Percentiles rank a stretch among this genome's conserved stretches.
Evolutionary conservation across 2,797 vertebrate genomes (phyloP).

Genomic region (Schizothorax lantsangensis): DNA sequence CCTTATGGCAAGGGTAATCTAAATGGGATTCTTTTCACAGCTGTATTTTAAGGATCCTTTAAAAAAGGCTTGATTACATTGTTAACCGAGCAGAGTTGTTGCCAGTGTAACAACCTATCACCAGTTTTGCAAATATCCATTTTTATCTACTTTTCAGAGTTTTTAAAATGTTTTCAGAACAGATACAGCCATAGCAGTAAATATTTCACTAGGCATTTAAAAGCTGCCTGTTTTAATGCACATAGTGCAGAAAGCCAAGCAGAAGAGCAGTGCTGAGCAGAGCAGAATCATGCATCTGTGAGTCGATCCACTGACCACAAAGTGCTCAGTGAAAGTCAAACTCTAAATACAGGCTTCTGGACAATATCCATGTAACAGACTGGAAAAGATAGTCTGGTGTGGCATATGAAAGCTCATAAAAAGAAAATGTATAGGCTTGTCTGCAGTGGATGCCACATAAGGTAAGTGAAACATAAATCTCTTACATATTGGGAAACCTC

Average conservation of each 20-base stretch:
- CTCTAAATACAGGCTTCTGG: constrained; percentile 9
- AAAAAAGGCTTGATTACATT: background rate
- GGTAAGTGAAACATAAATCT: background rate
- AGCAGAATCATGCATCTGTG: constrained; percentile 1
- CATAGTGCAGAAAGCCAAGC: constrained; percentile 7
- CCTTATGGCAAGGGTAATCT: background rate
- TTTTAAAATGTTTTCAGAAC: background rate
- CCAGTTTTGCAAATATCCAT: constrained; percentile 24
- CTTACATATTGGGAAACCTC: background rate
- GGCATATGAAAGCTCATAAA: constrained; percentile 9
- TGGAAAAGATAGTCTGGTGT: background rate
- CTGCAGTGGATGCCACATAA: background rate
- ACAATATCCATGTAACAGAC: constrained; percentile 18
- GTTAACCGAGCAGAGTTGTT: background rate
- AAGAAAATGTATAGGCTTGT: background rate
- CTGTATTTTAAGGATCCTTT: background rate
- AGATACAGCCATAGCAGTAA: background rate
- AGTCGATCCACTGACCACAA: constrained; percentile 17
- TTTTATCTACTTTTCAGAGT: background rate
- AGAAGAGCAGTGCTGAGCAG: constrained; percentile 13
- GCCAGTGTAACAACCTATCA: background rate
- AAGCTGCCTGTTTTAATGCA: constrained; percentile 19
- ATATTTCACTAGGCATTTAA: constrained; percentile 25
- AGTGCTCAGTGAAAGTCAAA: background rate
- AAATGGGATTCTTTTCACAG: background rate